These are phyloP conservation scores for Actenoides hombroni DNA, from an alignment of 2,113 vertebrate species.

Conservation along the genomic window DNA sequence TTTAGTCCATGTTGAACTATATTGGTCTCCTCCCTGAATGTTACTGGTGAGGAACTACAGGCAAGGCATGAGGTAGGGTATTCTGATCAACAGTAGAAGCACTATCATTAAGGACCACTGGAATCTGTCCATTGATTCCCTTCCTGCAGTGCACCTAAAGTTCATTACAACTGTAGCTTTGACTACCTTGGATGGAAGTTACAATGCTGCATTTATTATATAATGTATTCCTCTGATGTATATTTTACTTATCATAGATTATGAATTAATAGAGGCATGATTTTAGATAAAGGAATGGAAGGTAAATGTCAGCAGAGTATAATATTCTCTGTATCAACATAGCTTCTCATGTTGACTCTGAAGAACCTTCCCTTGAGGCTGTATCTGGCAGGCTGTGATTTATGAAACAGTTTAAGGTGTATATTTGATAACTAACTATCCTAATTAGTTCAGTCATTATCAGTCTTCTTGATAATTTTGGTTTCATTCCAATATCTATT, in stretches of 20 bases:
- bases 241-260: slow-evolving; percentile 57
- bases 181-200: not conserved
- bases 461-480: slow-evolving; percentile 12
- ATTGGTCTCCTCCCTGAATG: not conserved
- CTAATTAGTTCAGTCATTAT: slow-evolving; percentile 52
- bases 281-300: slow-evolving; percentile 35
- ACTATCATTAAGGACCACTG: not conserved
- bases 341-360: slow-evolving; percentile 15
- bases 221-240: slow-evolving; percentile 34
- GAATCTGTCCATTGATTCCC: not conserved
- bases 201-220: slow-evolving; percentile 7
- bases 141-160: not conserved
- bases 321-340: slow-evolving; percentile 52
- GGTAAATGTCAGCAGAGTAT: slow-evolving; percentile 68
- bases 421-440: slow-evolving; percentile 38
- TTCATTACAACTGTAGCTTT: slow-evolving; percentile 46
- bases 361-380: slow-evolving; percentile 23
- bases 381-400: slow-evolving; percentile 36
- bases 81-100: not conserved
- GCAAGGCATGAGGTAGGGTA: not conserved
- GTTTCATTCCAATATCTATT: not conserved
- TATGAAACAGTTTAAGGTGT: slow-evolving; percentile 26
- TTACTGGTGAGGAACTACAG: not conserved
- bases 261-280: slow-evolving; percentile 53
- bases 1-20: not conserved